Base-by-base conservation (phyloP, 2,113 vertebrate genomes). In the Syngnathoides biaculeatus region DNA sequence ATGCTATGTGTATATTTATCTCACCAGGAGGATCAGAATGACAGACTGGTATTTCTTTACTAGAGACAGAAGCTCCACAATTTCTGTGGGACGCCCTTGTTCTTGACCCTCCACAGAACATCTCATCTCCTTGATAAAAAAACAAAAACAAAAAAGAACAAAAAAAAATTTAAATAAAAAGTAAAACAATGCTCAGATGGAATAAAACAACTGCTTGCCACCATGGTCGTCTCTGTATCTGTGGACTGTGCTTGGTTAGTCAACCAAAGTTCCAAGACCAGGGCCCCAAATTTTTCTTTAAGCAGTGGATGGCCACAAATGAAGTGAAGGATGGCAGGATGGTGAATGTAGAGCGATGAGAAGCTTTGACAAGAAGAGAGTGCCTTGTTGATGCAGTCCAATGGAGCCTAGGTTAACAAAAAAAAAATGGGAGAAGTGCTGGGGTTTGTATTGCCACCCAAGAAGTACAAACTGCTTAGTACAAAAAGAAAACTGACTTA, bases 231-330 rank as follows among this genome's bases (percentile, higher is more conserved):
- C 2, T 42, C 26, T 66, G 65, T 38, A 14, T 79, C 77, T 71
- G 82, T 72, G 39, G 78, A 79, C 27, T 74, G 77, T 53, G 68
- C 68, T 45, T 71, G 70, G 45, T 86, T 84, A 85, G 83, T 90
- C 86, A 99, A 91, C 95, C 95, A 96, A 59, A 93, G 89, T 1
- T 93, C 92, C 60, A 98, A 85, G 52, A 92, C 81, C 4, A 60
- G 43, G 8, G 84, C 57, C n/a, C 95, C 95, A 78, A 94, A 95
- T 69, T 79, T 91, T 45, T 95, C 92, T 66, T 91, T 87, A 55
- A 99, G 83, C 62, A 93, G 93, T 17, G 93, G 89, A 75, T 94
- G 94, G 26, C 9, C 52, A 71, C 94, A 93, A 80, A 98, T 92
- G 76, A 98, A 92, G 81, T 87, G 93, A 82, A 96, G 91, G 62